Evolutionary conservation across 2,113 vertebrate genomes (phyloP), one percentile per base, ranked within the genome.

Genomic region (Boleophthalmus pectinirostris): DNA sequence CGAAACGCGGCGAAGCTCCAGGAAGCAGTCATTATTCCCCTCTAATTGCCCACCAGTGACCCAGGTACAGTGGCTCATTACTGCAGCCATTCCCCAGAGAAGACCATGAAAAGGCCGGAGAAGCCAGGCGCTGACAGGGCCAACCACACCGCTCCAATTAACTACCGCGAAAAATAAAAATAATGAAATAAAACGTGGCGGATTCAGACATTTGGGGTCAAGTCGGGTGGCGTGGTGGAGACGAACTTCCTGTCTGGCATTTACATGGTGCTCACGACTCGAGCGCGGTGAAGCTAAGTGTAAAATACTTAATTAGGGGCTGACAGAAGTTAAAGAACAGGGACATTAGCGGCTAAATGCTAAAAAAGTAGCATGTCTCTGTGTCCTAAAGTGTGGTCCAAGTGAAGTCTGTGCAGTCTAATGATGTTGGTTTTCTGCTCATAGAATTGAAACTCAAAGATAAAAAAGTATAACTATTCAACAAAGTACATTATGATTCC

Each of bases 21-120:
- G 87, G 89, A 87, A 87, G 83, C 82, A 82, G 89, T 92, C 90
- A 91, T 92, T 92, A 92, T 92, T 91, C 89, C 85, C 87, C 83
- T 80, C 87, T 92, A 92, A 92, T 91, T 92, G 91, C 87, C 89
- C 90, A 91, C 85, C 81, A 90, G 90, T 90, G 88, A 91, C 91
- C 91, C 89, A 90, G 87, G 88, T 88, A 85, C 83, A 78, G 79
- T 69, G 86, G 84, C 91, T 91, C 91, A 91, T 92, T 92, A 92
- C 82, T 74, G 86, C 80, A 81, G 63, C 74, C 58, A 82, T 83
- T 89, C 87, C 90, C 89, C 68, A 69, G 90, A 88, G 87, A 67
- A 82, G 80, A 69, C 73, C 90, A 87, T 91, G 89, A 92, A 43
- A 91, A 91, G 91, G 91, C 91, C 91, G 91, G 85, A 87, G 88